phyloP scores from a whole-genome alignment of 2,113 vertebrate species.

The Nematolebias whitei region DNA sequence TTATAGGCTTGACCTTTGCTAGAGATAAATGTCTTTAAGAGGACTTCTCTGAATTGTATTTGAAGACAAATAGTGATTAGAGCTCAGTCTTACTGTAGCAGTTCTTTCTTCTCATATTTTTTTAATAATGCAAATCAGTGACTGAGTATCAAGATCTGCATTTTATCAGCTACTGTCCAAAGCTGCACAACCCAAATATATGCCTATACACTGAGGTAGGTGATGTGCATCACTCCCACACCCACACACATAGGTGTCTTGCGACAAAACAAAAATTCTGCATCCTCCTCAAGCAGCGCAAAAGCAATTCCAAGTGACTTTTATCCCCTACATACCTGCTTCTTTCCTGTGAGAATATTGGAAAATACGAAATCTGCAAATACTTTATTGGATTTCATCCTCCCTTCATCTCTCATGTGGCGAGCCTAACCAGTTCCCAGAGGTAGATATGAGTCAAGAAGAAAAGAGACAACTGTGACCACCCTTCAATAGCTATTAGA shows the following conservation, averaged over 20 bases:
- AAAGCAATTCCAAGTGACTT: slow-evolving; percentile 55
- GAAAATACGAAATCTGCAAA: slow-evolving; percentile 71
- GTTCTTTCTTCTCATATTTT: too few relatives aligned
- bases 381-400: slow-evolving; percentile 68
- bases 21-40: too few relatives aligned
- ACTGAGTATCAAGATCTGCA: too few relatives aligned
- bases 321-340: slow-evolving; percentile 36
- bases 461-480: slow-evolving; percentile 60
- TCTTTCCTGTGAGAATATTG: slow-evolving; percentile 53
- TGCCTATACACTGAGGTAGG: too few relatives aligned
- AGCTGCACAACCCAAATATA: too few relatives aligned
- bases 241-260: not conserved
- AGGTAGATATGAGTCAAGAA: slow-evolving; percentile 63
- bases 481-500: slow-evolving; percentile 76
- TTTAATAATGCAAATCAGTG: too few relatives aligned
- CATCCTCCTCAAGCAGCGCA: slow-evolving; percentile 20
- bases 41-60: too few relatives aligned
- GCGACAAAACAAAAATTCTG: not conserved
- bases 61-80: too few relatives aligned
- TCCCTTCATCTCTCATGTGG: slow-evolving; percentile 57
- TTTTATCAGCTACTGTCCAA: too few relatives aligned
- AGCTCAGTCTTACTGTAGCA: too few relatives aligned
- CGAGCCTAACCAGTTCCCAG: slow-evolving; percentile 60
- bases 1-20: too few relatives aligned
- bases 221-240: too few relatives aligned